phyloP scores from a whole-genome alignment of 92 coral and sea anemone species.

The Actinernus sp. region DNA sequence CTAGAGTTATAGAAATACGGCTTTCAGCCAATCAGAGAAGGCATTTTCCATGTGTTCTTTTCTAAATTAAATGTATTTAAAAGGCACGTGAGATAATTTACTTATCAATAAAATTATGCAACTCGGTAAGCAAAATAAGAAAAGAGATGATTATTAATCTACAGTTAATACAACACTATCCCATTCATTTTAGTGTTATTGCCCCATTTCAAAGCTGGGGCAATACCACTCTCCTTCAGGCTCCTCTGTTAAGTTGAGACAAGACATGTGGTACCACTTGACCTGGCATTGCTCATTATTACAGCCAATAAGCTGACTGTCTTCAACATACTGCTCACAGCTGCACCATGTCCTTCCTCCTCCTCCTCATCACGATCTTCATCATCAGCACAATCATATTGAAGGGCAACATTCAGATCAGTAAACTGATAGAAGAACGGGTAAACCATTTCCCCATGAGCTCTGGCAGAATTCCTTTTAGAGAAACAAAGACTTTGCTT shows the following conservation, averaged over 20 bases:
- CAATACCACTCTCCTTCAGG: slow-evolving; percentile 41
- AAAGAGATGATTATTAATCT: too few species aligned
- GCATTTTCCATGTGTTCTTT: too few species aligned
- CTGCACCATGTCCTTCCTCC: slow-evolving; percentile 29
- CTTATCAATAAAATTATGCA: too few species aligned
- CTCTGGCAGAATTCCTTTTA: slow-evolving; percentile 27
- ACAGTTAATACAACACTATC: too few species aligned
- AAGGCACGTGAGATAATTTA: too few species aligned
- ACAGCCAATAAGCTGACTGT: slow-evolving; percentile 25
- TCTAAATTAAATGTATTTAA: too few species aligned
- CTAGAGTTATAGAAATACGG: too few species aligned
- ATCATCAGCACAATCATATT: too few species aligned
- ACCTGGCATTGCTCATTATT: slow-evolving; percentile 28
- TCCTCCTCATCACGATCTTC: slow-evolving; percentile 22
- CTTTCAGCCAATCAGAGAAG: too few species aligned
- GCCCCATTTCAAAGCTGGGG: slow-evolving; percentile 19
- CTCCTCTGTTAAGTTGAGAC: slow-evolving; percentile 8
- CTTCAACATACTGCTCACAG: slow-evolving; percentile 19
- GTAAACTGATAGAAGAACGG: not conserved
- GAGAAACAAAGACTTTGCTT: slow-evolving; percentile 8
- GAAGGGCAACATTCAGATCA: too few species aligned
- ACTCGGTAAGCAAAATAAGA: too few species aligned
- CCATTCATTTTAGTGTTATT: not conserved
- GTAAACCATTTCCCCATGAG: slow-evolving; percentile 32
- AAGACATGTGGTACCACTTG: slow-evolving; percentile 33